Percentiles rank a stretch among this genome's conserved stretches.
Conservation (phyloP, 2,797 vertebrate species). For the Poeciliopsis presidionis region DNA sequence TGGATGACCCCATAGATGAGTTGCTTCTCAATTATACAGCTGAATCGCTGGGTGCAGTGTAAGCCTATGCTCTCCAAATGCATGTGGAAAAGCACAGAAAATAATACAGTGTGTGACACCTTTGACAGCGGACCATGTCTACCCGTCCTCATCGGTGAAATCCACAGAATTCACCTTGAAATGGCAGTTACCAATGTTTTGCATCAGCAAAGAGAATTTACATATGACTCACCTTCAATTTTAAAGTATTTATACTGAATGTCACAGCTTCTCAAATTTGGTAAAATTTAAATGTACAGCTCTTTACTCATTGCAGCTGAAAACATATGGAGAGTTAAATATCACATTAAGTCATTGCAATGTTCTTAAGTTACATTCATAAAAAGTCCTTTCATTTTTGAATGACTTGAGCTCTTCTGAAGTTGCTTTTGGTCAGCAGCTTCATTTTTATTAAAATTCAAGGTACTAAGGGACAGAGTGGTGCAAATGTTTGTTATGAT, state of each 20-base stretch:
- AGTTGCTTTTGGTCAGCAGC: not conserved
- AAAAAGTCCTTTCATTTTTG: not conserved
- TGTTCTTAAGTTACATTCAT: not conserved
- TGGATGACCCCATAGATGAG: conserved; percentile 62
- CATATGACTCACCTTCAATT: conserved; percentile 2
- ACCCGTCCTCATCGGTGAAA: conserved; percentile 23
- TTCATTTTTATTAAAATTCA: not conserved
- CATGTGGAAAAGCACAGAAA: conserved; percentile 8
- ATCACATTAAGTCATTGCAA: not conserved
- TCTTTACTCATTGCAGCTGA: not conserved
- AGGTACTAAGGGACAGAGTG: not conserved
- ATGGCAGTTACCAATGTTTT: conserved; percentile 14
- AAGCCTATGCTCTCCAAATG: conserved; percentile 25
- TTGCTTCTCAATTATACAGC: conserved; percentile 63
- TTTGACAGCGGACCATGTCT: conserved; percentile 22
- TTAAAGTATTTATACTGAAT: not conserved
- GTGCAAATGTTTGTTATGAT: not conserved
- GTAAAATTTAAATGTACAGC: not conserved
- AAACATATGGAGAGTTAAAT: not conserved
- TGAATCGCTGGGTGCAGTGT: conserved; percentile 5
- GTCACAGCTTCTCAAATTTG: not conserved
- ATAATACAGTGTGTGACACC: conserved; percentile 29
- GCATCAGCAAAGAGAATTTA: conserved; percentile 14
- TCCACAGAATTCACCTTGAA: conserved; percentile 23
- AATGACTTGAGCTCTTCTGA: not conserved